Evolutionary conservation across 2,888 invertebrate species (phyloP), one percentile per base, ranked within the genome.

Genomic region (Entomobrya proxima): DNA sequence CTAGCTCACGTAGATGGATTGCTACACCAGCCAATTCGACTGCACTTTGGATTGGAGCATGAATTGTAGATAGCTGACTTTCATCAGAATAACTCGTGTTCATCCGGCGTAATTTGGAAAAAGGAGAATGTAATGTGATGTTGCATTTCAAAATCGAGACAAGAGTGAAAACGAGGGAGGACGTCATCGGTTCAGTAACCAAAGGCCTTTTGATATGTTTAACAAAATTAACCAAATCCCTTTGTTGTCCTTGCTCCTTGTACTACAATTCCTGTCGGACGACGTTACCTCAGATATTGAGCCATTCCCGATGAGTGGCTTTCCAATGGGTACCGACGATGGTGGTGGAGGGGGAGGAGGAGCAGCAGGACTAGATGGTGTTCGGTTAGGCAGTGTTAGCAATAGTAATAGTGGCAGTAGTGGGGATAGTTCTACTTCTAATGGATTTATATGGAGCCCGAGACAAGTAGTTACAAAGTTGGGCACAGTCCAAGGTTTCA

Each of bases 381-480:
- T 30, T 30, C 2, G 44, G 1, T n/a, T 72, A 44, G 81, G 81
- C 21, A 47, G 74, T 61, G 50, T 37, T 27, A 61, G 67, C 52
- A 52, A 35, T 69, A 77, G 76, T 77, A 64, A 52, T 40, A 69
- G 52, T 78, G 52, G 30, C 15, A 72, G 61, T 72, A 58, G 40
- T 40, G 58, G 74, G 44, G 75, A 21, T 61, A 30, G 79, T 30
- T 44, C 74, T 9, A 72, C 72, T 0, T 18, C 76, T 55, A 74
- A 58, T 74, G 85, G 79, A 74, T 37, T 80, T 80, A 50, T 80
- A 21, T 87, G 87, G 87, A 87, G 87, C 58, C 75, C 85, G 18
- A 40, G 87, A 74, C 87, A 87, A 81, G 85, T 87, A 35, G 76
- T 82, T 40, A 87, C 87, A n/a, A 87, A 87, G 30, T 61, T 87